These are phyloP conservation scores for Caligus rogercresseyi DNA, from an alignment of 1,140 invertebrate species.

Conservation along the genomic window DNA sequence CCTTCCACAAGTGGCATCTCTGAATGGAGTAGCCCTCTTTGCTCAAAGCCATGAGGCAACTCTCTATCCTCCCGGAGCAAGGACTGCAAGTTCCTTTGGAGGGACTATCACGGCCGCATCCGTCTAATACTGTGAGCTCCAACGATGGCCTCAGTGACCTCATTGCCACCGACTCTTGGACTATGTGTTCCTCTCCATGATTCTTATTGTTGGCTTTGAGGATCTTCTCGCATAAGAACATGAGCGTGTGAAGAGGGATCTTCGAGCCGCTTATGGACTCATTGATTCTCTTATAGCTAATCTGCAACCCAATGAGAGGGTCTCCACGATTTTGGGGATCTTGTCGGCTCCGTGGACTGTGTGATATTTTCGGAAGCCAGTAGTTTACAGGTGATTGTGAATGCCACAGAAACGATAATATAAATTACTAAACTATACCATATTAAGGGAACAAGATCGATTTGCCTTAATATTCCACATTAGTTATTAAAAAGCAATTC, in stretches of 20 bases:
- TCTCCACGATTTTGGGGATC: constrained; percentile 2
- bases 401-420: not conserved
- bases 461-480: too few species aligned
- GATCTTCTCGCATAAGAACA: constrained; percentile 5
- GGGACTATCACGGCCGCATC: constrained; percentile 4
- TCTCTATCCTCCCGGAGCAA: not conserved
- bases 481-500: too few species aligned
- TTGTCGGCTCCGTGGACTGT: constrained; percentile 6
- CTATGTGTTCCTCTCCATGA: constrained; percentile 4
- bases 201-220: not conserved
- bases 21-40: constrained; percentile 16
- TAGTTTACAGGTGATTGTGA: not conserved
- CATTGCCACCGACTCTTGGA: constrained; percentile 6
- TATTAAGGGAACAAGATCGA: too few species aligned
- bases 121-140: not conserved
- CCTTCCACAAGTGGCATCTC: constrained; percentile 1
- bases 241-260: constrained; percentile 6
- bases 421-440: not conserved
- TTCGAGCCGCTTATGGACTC: not conserved
- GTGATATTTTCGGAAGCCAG: constrained; percentile 5
- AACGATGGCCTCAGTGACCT: constrained; percentile 9
- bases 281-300: constrained; percentile 2
- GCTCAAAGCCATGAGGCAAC: not conserved
- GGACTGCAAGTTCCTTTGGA: constrained; percentile 5
- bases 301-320: not conserved